A percentile compares a stretch with the other conserved stretches of the same genome.
phyloP scores from a whole-genome alignment of 1,140 invertebrate genomes.

The Limonius californicus region DNA sequence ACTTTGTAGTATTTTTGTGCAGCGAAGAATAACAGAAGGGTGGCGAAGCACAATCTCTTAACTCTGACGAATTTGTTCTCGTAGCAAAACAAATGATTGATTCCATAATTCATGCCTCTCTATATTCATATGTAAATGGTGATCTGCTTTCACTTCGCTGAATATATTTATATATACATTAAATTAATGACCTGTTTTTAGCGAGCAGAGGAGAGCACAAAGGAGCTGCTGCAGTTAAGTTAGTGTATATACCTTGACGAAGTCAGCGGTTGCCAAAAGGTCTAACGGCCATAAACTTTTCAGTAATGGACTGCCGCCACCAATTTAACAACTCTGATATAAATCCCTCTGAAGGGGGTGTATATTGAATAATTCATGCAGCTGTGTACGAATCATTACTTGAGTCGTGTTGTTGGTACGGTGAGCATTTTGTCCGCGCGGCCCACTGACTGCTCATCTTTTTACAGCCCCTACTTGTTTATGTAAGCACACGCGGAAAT shows the following conservation, averaged over 20 bases:
- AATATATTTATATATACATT: constrained; percentile 27
- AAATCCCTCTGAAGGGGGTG: constrained; percentile 17
- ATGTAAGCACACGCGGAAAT: constrained; percentile 45
- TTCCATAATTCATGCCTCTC: constrained; percentile 27
- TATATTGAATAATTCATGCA: constrained; percentile 43
- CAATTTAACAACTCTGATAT: constrained; percentile 6
- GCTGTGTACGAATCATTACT: constrained; percentile 43
- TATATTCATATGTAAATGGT: constrained; percentile 31
- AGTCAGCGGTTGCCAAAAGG: constrained; percentile 7
- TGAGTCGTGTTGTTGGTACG: constrained; percentile 39
- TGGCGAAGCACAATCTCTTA: not conserved
- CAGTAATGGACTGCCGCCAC: constrained; percentile 8
- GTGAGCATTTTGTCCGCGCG: constrained; percentile 37
- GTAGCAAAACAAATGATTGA: constrained; percentile 27
- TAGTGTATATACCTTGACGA: constrained; percentile 20
- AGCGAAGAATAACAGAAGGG: not conserved
- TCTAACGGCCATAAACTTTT: constrained; percentile 13
- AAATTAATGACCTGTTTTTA: constrained; percentile 35
- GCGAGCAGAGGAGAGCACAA: constrained; percentile 14
- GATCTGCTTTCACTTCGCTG: constrained; percentile 23
- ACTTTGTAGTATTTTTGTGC: no score
- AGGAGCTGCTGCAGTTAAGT: constrained; percentile 8
- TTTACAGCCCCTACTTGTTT: constrained; percentile 37
- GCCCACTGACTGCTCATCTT: constrained; percentile 19
- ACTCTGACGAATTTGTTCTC: not conserved